These are phyloP conservation scores for Gavia stellata DNA, from an alignment of 2,113 vertebrate genomes.

Conservation along the genomic window DNA sequence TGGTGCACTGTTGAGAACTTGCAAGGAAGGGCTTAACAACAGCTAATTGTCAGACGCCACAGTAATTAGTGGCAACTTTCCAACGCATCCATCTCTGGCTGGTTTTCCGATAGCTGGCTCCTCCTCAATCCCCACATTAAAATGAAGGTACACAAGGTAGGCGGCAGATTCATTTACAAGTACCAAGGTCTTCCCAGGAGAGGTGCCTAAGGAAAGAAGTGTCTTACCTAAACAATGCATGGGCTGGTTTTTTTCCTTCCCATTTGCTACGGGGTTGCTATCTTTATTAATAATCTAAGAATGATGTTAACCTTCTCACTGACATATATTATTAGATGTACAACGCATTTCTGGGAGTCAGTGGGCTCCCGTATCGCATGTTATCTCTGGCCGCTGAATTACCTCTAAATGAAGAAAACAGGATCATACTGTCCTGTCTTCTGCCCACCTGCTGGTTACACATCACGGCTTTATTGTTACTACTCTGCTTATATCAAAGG, in stretches of 20 bases:
- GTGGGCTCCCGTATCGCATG: rapidly evolving
- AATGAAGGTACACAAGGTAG: constrained; percentile 22
- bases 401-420: neutral
- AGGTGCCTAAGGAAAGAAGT: constrained; percentile 23
- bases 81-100: constrained; percentile 15
- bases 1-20: neutral
- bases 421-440: neutral
- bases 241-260: neutral
- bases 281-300: neutral
- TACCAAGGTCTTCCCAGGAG: constrained; percentile 7
- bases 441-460: neutral
- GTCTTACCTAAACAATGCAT: neutral
- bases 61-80: constrained; percentile 46
- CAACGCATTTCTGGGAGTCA: neutral
- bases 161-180: neutral
- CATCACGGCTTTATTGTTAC: neutral
- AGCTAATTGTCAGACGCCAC: constrained; percentile 26
- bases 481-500: neutral
- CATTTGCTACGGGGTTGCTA: neutral
- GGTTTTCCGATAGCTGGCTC: neutral
- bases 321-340: neutral
- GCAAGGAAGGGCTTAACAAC: constrained; percentile 2
- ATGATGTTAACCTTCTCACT: neutral
- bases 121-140: constrained; percentile 2
- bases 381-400: neutral